Percentiles rank a stretch among this genome's conserved stretches.
These are phyloP conservation scores for Microctonus aethiopoides DNA, from an alignment of 2,888 invertebrate genomes.

Conservation along the genomic window DNA sequence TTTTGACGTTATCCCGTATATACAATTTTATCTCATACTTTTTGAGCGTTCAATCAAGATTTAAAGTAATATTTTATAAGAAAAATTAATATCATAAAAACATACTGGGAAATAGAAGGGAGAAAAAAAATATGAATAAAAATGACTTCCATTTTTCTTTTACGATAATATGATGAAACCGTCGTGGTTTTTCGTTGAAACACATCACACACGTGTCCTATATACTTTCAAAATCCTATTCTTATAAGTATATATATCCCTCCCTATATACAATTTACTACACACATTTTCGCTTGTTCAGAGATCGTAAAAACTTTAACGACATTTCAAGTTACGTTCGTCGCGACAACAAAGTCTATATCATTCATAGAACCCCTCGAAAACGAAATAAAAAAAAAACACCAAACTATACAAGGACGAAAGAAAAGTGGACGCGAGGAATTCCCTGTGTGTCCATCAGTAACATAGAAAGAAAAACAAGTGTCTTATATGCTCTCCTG, in stretches of 20 bases:
- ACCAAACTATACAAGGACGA: background rate
- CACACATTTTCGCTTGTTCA: background rate
- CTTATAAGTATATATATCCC: slow-evolving; percentile 5
- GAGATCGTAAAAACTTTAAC: slow-evolving; percentile 25
- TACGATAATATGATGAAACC: slow-evolving; percentile 1
- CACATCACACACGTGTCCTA: slow-evolving; percentile 14
- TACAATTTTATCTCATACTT: background rate
- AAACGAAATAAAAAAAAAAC: background rate
- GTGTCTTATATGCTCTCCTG: slow-evolving; percentile 16
- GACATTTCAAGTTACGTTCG: slow-evolving; percentile 20
- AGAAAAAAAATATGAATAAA: background rate
- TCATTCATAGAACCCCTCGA: background rate
- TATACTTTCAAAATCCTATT: slow-evolving; percentile 1
- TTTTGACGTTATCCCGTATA: background rate
- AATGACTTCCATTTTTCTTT: background rate
- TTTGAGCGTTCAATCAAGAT: slow-evolving; percentile 4
- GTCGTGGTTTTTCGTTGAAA: slow-evolving; percentile 10
- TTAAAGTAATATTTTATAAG: background rate
- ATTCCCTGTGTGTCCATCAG: background rate
- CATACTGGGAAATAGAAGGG: no score
- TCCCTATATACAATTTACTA: background rate
- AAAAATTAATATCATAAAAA: no score
- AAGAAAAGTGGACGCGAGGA: background rate
- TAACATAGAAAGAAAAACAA: slow-evolving; percentile 23
- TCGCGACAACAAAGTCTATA: background rate